A percentile compares a stretch with the other conserved stretches of the same genome.
Conservation (phyloP, 2,113 vertebrate genomes). For the Tetraodon nigroviridis region DNA sequence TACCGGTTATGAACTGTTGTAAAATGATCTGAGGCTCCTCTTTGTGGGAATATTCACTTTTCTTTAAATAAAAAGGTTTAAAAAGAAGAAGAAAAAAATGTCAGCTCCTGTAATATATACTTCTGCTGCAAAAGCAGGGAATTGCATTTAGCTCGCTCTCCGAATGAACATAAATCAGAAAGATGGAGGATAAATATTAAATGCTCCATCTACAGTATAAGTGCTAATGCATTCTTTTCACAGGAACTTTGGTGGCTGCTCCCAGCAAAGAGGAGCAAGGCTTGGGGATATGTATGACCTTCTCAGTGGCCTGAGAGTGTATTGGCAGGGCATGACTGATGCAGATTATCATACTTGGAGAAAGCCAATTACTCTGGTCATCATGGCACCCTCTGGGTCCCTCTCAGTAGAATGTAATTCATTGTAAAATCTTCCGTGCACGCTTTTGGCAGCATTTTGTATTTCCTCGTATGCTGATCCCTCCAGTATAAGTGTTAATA, state of each 20-base stretch:
- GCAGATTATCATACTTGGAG: slow-evolving; percentile 68
- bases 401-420: slow-evolving; percentile 61
- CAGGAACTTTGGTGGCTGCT: slow-evolving; percentile 25
- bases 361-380: slow-evolving; percentile 73
- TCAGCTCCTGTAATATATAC: too few relatives aligned
- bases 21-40: too few relatives aligned
- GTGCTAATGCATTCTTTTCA: neutral
- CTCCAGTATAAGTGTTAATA: slow-evolving; percentile 62
- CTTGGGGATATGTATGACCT: slow-evolving; percentile 54
- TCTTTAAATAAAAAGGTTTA: too few relatives aligned
- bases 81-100: too few relatives aligned
- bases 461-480: slow-evolving; percentile 51
- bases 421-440: slow-evolving; percentile 52
- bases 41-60: too few relatives aligned
- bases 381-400: slow-evolving; percentile 52
- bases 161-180: too few relatives aligned
- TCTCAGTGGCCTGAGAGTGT: slow-evolving; percentile 56
- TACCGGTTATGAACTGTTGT: too few relatives aligned
- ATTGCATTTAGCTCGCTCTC: too few relatives aligned
- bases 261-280: slow-evolving; percentile 27
- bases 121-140: too few relatives aligned
- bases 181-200: too few relatives aligned
- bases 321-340: slow-evolving; percentile 65
- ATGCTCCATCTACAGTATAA: neutral
- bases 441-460: slow-evolving; percentile 51